These are phyloP conservation scores for Teleogryllus oceanicus DNA, from an alignment of 2,888 invertebrate genomes.

Conservation along the genomic window DNA sequence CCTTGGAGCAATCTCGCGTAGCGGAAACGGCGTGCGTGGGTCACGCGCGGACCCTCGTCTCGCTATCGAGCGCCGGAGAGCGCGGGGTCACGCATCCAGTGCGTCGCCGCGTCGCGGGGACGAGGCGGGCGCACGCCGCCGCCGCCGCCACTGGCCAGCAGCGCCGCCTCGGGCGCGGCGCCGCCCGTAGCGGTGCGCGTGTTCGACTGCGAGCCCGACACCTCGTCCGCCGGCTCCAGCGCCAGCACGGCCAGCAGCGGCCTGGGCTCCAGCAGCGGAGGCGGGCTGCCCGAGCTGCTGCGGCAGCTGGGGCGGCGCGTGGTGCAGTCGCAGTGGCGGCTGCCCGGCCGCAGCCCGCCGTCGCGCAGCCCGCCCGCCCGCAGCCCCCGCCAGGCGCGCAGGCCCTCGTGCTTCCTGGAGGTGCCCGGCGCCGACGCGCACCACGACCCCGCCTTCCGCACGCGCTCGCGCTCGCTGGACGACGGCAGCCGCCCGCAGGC, in stretches of 20 bases:
- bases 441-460: conserved; percentile 64
- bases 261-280: not conserved
- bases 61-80: conserved; percentile 26
- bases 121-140: not conserved
- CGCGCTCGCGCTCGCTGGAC: conserved; percentile 75
- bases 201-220: not conserved
- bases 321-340: conserved; percentile 21
- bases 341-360: not conserved
- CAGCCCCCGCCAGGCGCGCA: conserved; percentile 32
- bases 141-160: not conserved
- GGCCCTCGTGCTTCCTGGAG: conserved; percentile 43
- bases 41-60: not conserved
- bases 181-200: not conserved
- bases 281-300: conserved; percentile 71
- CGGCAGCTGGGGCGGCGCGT: conserved; percentile 63
- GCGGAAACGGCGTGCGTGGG: not conserved
- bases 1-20: too few relatives aligned
- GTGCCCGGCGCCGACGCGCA: conserved; percentile 52
- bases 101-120: not conserved
- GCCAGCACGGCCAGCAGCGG: not conserved
- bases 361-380: conserved; percentile 27
- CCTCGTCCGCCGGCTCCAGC: not conserved
- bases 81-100: not conserved
- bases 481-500: conserved; percentile 49
- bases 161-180: not conserved